Conservation (phyloP, 2,888 invertebrate species). For the Torymus auratus region DNA sequence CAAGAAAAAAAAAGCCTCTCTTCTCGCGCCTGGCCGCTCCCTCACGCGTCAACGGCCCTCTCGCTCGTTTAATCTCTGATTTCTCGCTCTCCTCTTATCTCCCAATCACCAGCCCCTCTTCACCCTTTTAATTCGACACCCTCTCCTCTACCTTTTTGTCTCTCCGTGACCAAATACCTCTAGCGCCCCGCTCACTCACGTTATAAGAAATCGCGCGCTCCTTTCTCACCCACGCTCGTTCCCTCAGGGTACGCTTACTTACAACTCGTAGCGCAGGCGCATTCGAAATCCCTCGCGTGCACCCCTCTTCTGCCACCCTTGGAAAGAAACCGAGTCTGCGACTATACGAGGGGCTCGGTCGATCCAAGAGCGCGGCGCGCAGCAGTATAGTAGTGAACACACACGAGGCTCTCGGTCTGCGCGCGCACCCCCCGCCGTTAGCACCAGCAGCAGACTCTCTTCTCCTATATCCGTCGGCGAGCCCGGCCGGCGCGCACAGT, state of each 20-base stretch:
- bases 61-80: too few relatives aligned
- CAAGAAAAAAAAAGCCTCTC: too few relatives aligned
- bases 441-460: neutral
- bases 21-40: too few relatives aligned
- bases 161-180: neutral
- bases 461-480: neutral
- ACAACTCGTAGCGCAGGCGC: neutral
- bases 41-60: too few relatives aligned
- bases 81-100: too few relatives aligned
- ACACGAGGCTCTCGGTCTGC: conserved; percentile 44
- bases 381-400: neutral
- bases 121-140: neutral
- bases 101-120: neutral
- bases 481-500: neutral
- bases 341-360: conserved; percentile 15
- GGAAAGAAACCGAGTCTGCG: neutral
- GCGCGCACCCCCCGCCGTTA: neutral
- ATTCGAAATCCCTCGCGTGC: neutral
- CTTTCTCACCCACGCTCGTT: neutral
- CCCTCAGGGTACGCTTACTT: neutral
- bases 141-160: neutral
- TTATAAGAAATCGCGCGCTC: conserved; percentile 6
- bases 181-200: too few relatives aligned
- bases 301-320: neutral
- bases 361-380: conserved; percentile 15